Evolutionary conservation across 2,113 vertebrate genomes (phyloP).

Genomic region (Pteronura brasiliensis): DNA sequence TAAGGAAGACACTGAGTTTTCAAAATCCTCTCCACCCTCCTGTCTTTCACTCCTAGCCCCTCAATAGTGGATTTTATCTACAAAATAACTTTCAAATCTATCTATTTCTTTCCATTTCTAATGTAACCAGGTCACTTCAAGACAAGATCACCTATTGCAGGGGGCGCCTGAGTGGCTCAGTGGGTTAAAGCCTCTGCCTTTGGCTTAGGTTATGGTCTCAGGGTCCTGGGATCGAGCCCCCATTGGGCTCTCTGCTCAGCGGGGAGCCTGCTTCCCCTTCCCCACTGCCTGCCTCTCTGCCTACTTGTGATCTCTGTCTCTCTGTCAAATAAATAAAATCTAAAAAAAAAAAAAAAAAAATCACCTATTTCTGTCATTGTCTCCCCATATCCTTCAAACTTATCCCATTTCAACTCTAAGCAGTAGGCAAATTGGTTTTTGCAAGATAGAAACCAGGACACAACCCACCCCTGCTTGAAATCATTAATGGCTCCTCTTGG

Average conservation of each 20-base stretch:
- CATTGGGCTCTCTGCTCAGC: too few species aligned
- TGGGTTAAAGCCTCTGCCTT: too few species aligned
- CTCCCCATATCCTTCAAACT: background rate
- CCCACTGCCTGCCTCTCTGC: too few species aligned
- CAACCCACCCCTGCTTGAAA: background rate
- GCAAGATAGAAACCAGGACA: background rate
- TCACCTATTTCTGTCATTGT: background rate
- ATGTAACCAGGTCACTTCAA: background rate
- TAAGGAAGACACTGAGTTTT: background rate
- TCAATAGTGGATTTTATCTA: background rate
- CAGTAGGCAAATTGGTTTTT: background rate
- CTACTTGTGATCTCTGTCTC: too few species aligned
- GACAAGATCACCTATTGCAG: background rate
- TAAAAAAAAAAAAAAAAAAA: background rate
- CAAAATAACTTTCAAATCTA: background rate
- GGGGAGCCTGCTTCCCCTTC: too few species aligned
- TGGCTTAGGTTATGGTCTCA: too few species aligned
- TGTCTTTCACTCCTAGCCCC: background rate
- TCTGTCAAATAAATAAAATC: too few species aligned
- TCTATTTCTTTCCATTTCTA: background rate
- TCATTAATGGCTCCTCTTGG: background rate
- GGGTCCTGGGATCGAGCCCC: too few species aligned
- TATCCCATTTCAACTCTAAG: background rate
- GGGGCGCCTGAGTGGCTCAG: too few species aligned
- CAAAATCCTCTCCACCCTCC: background rate